Evolutionary conservation across 1,140 invertebrate genomes (phyloP), one percentile per base, ranked within the genome.

Genomic region (Pseudomyrmex dendroicus): DNA sequence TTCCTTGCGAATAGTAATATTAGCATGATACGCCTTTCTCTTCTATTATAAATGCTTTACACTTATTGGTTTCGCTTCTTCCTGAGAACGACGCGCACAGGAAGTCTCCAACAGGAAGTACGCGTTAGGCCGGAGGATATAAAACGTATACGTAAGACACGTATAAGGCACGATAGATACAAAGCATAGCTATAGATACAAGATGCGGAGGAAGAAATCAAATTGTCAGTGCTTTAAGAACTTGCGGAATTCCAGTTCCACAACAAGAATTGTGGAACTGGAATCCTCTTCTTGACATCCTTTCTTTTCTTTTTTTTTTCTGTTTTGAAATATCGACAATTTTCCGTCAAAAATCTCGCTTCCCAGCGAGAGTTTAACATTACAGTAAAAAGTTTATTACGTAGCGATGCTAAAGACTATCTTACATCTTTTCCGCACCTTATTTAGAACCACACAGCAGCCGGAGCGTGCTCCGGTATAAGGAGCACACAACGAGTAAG

Each of bases 1-100:
- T 44, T 63, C 17, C 57, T 17, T 78, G 67, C 59, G 52, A 78
- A 87, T 54, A 66, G 54, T 70, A 80, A 84, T 73, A 86, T 86
- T 78, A 76, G 70, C 68, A 54, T 57, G 83, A 84, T 87, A 83
- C 50, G 83, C 82, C 74, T 87, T 84, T 87, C 84, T 87, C 87
- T 82, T 87, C 76, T 77, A 74, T 88, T 86, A 83, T 88, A 84
- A 87, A 87, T 83, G 73, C 74, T 87, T 87, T 73, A 82, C 59
- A 57, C 70, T 44, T 56, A 67, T 66, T 67, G 73, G 35, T 35
- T 35, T 35, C 35, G 35, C 35, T 35, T 35, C 35, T 35, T 35
- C 35, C 35, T 35, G 35, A 35, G 35, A 35, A 35, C 35, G 35
- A 35, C 35, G 5, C 35, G 35, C 35, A 35, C 35, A 35, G 35